Base-by-base conservation (phyloP, 2,797 vertebrate genomes). In the Chromis chromis region DNA sequence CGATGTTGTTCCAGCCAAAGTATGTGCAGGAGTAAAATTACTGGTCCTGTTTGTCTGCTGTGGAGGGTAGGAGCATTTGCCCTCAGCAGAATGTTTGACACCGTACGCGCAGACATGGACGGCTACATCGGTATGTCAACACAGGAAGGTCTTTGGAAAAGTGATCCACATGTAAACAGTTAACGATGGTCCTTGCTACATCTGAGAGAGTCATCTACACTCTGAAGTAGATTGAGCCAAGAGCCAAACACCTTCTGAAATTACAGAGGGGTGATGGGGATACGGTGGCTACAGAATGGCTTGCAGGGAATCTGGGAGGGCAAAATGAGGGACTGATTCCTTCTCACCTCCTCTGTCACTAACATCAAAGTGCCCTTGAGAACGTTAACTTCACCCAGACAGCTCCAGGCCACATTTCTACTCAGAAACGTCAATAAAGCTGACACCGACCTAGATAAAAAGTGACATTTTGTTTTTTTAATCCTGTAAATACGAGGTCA, bases 241-340 rank as follows among this genome's bases (percentile, higher is more conserved):
- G 65, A 53, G 74, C 78, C 82, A 83, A 79, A 83, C 44, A 9
- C 48, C 76, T 27, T 74, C 86, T 91, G 84, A 83, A 88, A 90
- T 91, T 85, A 85, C 89, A 88, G 68, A 65, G 40, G 61, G 25
- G 42, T 0, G 6, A 42, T 0, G 39, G 58, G 27, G 69, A 54
- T 50, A 28, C 6, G 53, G 16, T n/a, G 57, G 76, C 17, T 52
- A 19, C n/a, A 59, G 53, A 27, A 1, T 1, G 6, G 39, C 46
- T 7, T 6, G 42, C 42, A 7, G 42, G 42, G 42, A 44, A 19
- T 44, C 24, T 14, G 36, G 27, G 36, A 40, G 19, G 53, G 58
- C 36, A 27, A 68, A 50, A 44, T 31, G 31, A 31, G 31, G 31
- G 7, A 31, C 6, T 1, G 19, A 28, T 1, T 17, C 19, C 27